These are phyloP conservation scores for Cherax quadricarinatus DNA, from an alignment of 1,140 invertebrate species.

Conservation along the genomic window DNA sequence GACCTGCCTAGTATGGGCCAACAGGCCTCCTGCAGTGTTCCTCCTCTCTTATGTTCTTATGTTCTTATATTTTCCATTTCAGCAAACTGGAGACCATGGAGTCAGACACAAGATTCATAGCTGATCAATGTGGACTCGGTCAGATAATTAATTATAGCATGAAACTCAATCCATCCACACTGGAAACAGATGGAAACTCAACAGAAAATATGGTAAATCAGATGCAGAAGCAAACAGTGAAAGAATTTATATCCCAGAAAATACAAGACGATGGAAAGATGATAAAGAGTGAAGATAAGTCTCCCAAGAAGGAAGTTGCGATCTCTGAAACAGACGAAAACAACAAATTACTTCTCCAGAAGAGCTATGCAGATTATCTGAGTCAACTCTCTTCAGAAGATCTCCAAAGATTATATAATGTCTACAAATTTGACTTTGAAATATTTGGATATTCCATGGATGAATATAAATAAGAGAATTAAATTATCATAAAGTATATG, in stretches of 20 bases:
- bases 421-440: slow-evolving; percentile 17
- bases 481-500: no score
- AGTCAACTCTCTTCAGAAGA: not conserved
- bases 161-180: not conserved
- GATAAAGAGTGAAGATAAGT: not conserved
- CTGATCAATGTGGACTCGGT: not conserved
- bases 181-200: not conserved
- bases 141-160: not conserved
- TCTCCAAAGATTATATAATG: not conserved
- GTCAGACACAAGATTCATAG: slow-evolving; percentile 2
- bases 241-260: not conserved
- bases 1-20: no score
- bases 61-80: not conserved
- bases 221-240: not conserved
- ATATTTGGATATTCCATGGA: slow-evolving; percentile 1
- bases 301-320: not conserved
- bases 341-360: not conserved
- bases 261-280: not conserved
- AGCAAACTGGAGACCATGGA: slow-evolving; percentile 24
- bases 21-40: no score
- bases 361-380: not conserved
- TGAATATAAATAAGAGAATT: no score
- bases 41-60: no score
- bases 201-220: not conserved
- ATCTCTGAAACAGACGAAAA: not conserved